Percentiles rank a stretch among this genome's conserved stretches.
These are phyloP conservation scores for cattle (Bos taurus) DNA, from an alignment of 2,113 vertebrate genomes.

Conservation along the genomic window DNA sequence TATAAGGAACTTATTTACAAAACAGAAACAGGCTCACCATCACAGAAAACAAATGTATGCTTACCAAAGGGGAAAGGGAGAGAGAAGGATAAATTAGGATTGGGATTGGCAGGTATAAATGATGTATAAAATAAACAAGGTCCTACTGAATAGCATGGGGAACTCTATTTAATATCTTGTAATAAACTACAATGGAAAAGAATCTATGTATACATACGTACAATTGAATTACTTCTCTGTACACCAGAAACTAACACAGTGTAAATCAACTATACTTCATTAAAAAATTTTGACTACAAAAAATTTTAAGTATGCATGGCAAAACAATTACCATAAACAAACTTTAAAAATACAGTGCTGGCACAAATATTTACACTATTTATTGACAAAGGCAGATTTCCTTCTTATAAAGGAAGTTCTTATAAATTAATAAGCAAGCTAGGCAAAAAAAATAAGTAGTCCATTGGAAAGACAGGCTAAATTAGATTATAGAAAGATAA, in stretches of 20 bases:
- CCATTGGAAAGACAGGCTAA: neutral
- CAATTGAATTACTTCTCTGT: neutral
- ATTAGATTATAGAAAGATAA: neutral
- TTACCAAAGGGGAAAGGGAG: neutral
- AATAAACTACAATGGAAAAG: neutral
- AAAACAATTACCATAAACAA: slow-evolving; percentile 3
- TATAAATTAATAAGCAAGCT: neutral
- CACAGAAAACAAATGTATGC: neutral
- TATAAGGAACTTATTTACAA: neutral
- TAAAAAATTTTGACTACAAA: neutral
- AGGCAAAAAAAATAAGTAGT: neutral
- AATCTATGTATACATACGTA: neutral
- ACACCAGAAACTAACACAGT: neutral
- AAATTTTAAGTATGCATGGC: neutral
- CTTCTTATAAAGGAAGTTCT: neutral
- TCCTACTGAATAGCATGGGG: neutral
- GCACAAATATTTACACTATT: neutral
- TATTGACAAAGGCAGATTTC: slow-evolving; percentile 28
- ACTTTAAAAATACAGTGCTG: neutral
- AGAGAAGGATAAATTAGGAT: neutral
- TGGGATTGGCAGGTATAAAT: neutral
- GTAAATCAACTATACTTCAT: neutral
- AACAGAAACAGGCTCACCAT: too few species aligned
- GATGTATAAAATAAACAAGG: neutral
- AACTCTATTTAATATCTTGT: neutral